phyloP scores from a whole-genome alignment of 2,113 vertebrate genomes.

The Esox niger region DNA sequence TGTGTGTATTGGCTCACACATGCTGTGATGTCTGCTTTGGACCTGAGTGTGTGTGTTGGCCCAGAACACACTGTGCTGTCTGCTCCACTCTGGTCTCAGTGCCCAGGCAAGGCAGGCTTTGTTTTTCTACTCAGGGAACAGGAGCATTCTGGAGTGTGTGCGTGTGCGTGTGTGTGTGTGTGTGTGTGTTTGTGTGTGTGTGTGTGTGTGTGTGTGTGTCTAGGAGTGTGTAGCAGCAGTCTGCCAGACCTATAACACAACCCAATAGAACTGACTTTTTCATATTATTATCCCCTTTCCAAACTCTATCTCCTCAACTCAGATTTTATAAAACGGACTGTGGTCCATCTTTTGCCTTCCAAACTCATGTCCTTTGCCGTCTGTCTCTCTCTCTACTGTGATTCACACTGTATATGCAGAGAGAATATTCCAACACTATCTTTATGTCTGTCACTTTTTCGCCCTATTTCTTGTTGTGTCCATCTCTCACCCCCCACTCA shows the following conservation, averaged over 20 bases:
- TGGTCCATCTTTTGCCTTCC: not conserved
- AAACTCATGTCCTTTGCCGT: not conserved
- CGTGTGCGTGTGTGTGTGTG: slow-evolving; percentile 5
- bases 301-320: slow-evolving; percentile 24
- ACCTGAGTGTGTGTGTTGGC: slow-evolving; percentile 11
- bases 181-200: not conserved
- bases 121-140: slow-evolving; percentile 44
- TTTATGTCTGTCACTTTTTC: not conserved
- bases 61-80: not conserved
- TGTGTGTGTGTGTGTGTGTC: not conserved
- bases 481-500: not conserved
- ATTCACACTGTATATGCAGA: not conserved
- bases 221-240: too few species aligned
- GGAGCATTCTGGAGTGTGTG: slow-evolving; percentile 30
- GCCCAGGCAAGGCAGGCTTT: slow-evolving; percentile 34
- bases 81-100: not conserved
- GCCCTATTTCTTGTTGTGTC: not conserved
- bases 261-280: not conserved
- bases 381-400: not conserved
- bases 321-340: too few species aligned
- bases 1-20: not conserved
- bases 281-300: slow-evolving; percentile 12
- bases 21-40: slow-evolving; percentile 26
- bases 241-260: not conserved
- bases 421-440: not conserved